phyloP scores from a whole-genome alignment of 2,888 invertebrate genomes.

The Nomada ruficornis region DNA sequence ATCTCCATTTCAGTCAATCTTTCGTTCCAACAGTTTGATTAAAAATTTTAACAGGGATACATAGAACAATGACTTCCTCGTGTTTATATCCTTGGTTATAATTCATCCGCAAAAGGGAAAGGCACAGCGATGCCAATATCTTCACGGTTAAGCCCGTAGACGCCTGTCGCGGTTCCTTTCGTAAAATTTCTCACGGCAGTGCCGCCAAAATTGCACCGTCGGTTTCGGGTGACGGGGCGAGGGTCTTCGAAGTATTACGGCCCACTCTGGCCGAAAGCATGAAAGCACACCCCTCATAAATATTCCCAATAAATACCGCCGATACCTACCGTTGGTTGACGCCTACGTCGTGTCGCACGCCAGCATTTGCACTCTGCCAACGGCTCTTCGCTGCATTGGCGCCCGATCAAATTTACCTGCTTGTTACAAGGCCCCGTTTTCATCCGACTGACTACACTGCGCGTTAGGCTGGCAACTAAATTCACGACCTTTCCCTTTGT shows the following conservation, averaged over 20 bases:
- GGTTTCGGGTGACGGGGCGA: conserved; percentile 51
- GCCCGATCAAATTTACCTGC: conserved; percentile 29
- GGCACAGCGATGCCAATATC: not conserved
- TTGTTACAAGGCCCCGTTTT: not conserved
- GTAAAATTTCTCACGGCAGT: conserved; percentile 65
- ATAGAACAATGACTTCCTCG: not conserved
- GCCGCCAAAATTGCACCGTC: conserved; percentile 55
- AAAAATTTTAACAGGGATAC: not conserved
- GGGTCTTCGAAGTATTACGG: conserved; percentile 60
- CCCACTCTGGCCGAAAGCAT: conserved; percentile 67
- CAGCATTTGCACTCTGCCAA: conserved; percentile 28
- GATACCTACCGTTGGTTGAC: conserved; percentile 71
- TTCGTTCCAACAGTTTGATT: no score
- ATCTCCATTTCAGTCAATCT: no score
- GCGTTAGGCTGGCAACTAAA: no score
- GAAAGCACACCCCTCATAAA: conserved; percentile 73
- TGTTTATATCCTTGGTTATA: not conserved
- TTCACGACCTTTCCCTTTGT: no score
- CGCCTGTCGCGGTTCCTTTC: conserved; percentile 37
- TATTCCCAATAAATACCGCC: conserved; percentile 73
- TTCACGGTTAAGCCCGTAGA: conserved; percentile 31
- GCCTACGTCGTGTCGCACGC: conserved; percentile 71
- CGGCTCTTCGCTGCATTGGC: conserved; percentile 23
- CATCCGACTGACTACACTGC: not conserved
- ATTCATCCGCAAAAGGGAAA: conserved; percentile 1